Percentiles rank a stretch among this genome's conserved stretches.
phyloP scores from a whole-genome alignment of 2,113 vertebrate species.

The Phaethornis superciliosus region DNA sequence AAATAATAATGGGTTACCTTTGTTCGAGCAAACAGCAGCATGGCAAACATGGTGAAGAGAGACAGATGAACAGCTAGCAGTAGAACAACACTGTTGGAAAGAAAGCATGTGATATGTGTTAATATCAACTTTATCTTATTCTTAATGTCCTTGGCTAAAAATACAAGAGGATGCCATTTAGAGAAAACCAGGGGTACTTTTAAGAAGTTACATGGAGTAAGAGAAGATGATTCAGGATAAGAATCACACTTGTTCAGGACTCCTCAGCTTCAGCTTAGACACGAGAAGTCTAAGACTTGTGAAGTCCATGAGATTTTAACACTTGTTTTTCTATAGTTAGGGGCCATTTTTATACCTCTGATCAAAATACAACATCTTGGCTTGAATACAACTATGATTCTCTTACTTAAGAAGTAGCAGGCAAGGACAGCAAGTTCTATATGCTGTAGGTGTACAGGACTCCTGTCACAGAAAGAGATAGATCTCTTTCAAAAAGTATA shows the following conservation, averaged over 20 bases:
- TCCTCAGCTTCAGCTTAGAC: no score
- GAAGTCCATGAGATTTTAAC: neutral
- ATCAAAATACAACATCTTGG: neutral
- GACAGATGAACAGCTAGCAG: constrained; percentile 89
- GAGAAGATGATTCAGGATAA: neutral
- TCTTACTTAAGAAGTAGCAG: neutral
- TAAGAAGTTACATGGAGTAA: neutral
- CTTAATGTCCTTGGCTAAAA: neutral
- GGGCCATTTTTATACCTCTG: neutral
- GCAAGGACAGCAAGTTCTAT: neutral
- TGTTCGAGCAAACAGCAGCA: constrained; percentile 89
- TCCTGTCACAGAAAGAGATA: neutral
- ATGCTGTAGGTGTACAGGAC: accelerated
- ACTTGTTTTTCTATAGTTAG: neutral
- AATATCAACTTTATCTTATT: neutral
- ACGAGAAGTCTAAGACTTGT: neutral
- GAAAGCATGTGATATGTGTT: neutral
- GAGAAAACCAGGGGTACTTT: neutral
- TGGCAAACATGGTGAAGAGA: constrained; percentile 93
- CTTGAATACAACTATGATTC: neutral
- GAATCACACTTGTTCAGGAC: neutral
- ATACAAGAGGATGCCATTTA: neutral
- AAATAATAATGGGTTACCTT: constrained; percentile 75
- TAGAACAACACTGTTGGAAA: constrained; percentile 83
- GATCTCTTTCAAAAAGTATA: neutral